Conservation (phyloP, 2,888 invertebrate species). For the Cybosia mesomella region DNA sequence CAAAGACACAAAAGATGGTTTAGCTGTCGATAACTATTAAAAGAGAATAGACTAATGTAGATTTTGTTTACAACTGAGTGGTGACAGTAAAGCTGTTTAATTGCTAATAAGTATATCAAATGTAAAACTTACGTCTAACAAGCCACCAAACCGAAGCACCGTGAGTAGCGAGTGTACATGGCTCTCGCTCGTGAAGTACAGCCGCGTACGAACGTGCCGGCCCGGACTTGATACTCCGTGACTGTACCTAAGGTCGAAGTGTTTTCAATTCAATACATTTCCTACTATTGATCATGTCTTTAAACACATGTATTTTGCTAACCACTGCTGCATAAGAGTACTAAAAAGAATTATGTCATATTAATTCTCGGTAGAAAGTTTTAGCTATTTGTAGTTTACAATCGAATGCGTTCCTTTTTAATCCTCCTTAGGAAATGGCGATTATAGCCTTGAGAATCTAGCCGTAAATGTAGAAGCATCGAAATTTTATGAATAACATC, state of each 20-base stretch:
- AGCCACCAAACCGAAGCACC: conserved; percentile 96
- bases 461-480: no score
- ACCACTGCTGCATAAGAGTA: background rate
- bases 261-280: conserved; percentile 15
- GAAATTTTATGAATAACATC: no score
- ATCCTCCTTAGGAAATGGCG: no score
- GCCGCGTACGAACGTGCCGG: conserved; percentile 98
- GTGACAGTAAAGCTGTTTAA: no score
- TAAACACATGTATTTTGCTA: background rate
- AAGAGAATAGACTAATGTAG: no score
- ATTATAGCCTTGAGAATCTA: background rate
- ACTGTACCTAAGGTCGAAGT: conserved; percentile 90
- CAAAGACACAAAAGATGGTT: no score
- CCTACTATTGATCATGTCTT: background rate
- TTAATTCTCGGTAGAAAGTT: background rate
- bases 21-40: no score
- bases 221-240: conserved; percentile 99
- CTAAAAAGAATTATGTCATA: no score
- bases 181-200: conserved; percentile 99
- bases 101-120: background rate
- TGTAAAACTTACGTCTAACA: conserved; percentile 90
- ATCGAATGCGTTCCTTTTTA: background rate
- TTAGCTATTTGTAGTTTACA: background rate
- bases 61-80: no score
- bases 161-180: conserved; percentile 99